phyloP scores from a whole-genome alignment of 2,888 invertebrate species.

The Drosophila nr. perissopoda region DNA sequence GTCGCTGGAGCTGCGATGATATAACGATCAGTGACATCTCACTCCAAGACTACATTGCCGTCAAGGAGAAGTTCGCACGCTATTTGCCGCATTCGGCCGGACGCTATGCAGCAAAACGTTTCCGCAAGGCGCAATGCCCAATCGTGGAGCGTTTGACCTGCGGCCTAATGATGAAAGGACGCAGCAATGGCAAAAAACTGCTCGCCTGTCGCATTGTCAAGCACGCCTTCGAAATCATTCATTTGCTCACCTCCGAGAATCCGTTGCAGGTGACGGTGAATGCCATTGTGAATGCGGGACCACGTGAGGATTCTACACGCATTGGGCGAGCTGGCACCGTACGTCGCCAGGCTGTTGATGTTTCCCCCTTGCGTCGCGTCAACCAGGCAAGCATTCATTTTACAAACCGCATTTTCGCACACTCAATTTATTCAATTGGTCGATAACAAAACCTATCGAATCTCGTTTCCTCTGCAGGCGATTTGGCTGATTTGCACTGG shows the following conservation, averaged over 20 bases:
- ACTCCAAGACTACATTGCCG: conserved; percentile 97
- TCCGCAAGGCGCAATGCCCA: conserved; percentile 99
- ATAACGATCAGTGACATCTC: conserved; percentile 99
- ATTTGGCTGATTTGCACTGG: conserved; percentile 99
- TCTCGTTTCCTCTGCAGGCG: conserved; percentile 86
- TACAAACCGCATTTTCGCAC: background rate
- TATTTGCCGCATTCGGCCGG: conserved; percentile 99
- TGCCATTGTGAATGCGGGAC: conserved; percentile 99
- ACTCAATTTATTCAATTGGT: background rate
- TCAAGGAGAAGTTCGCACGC: conserved; percentile 98
- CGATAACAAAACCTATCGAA: background rate
- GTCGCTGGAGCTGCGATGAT: conserved; percentile 98
- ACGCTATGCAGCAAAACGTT: conserved; percentile 98
- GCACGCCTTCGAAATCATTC: conserved; percentile 94
- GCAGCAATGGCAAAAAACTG: conserved; percentile 99
- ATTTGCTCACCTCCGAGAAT: conserved; percentile 58
- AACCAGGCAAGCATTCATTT: conserved; percentile 89
- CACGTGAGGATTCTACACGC: conserved; percentile 99
- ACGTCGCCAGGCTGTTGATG: conserved; percentile 99
- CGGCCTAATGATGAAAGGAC: conserved; percentile 99
- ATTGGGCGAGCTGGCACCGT: conserved; percentile 99
- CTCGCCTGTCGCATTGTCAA: conserved; percentile 99
- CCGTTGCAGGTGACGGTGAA: conserved; percentile 59
- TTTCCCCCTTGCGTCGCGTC: conserved; percentile 98
- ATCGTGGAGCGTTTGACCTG: conserved; percentile 99